Evolutionary conservation across 2,113 vertebrate species (phyloP).

Genomic region (Rhegmatorhina hoffmannsi): DNA sequence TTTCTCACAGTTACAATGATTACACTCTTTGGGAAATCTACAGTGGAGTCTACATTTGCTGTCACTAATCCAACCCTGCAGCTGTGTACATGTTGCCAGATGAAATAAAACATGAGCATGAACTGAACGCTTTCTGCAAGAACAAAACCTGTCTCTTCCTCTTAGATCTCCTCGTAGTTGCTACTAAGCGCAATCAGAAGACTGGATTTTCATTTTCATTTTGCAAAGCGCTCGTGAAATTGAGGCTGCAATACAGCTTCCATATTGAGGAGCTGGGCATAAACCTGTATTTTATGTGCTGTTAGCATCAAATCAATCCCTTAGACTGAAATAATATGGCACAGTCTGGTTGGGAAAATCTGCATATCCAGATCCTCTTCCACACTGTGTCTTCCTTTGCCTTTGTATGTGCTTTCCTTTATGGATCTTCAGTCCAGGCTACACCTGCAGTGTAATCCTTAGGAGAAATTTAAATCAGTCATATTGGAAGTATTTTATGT

Average conservation of each 20-base stretch:
- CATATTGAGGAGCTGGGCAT: background rate
- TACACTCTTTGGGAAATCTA: background rate
- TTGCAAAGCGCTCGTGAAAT: background rate
- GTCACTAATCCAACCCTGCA: background rate
- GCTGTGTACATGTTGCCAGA: background rate
- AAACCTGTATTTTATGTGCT: background rate
- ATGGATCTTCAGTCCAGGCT: background rate
- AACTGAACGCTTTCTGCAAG: background rate
- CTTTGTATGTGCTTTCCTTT: background rate
- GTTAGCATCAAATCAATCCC: background rate
- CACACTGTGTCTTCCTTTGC: background rate
- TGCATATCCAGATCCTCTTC: background rate
- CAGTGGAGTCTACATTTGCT: background rate
- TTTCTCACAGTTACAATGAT: background rate
- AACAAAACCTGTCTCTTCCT: conserved; percentile 8
- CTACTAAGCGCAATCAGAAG: background rate
- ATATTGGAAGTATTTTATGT: conserved; percentile 75
- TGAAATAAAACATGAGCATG: background rate
- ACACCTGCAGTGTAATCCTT: conserved; percentile 43
- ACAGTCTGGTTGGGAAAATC: background rate
- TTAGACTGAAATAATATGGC: background rate
- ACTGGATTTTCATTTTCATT: background rate
- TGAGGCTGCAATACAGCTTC: background rate
- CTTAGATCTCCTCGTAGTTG: background rate
- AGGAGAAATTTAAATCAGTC: conserved; percentile 76